Percentiles rank a stretch among this genome's conserved stretches.
phyloP scores from a whole-genome alignment of 2,113 vertebrate genomes.

The Gorsachius goisagi region DNA sequence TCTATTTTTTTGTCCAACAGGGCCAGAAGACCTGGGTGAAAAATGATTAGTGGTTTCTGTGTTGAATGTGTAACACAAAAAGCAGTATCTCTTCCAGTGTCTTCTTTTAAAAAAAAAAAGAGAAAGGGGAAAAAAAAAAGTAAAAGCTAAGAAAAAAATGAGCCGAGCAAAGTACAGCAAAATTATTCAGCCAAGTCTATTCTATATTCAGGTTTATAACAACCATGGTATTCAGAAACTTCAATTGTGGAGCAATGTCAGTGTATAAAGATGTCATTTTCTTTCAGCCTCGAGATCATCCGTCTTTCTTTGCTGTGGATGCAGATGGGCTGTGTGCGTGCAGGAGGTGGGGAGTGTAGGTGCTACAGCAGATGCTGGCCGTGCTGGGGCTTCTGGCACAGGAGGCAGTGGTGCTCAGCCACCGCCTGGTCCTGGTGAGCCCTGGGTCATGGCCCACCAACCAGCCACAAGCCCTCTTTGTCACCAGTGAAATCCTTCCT shows the following conservation, averaged over 20 bases:
- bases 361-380: fast-evolving
- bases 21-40: background rate
- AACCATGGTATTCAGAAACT: background rate
- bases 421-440: background rate
- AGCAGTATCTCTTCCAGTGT: background rate
- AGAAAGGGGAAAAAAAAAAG: background rate
- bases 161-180: background rate
- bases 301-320: background rate
- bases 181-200: background rate
- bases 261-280: background rate
- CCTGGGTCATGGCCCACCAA: background rate
- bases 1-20: background rate
- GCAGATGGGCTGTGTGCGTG: background rate
- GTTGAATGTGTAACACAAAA: background rate
- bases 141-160: background rate
- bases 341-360: fast-evolving
- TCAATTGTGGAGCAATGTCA: background rate
- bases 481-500: background rate
- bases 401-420: background rate
- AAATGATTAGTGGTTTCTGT: background rate
- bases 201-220: background rate
- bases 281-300: background rate
- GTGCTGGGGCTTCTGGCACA: fast-evolving
- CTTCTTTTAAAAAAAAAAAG: background rate
- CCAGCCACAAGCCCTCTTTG: background rate